A percentile compares a stretch with the other conserved stretches of the same genome.
These are phyloP conservation scores for Gallinago media DNA, from an alignment of 2,113 vertebrate species.

Conservation along the genomic window DNA sequence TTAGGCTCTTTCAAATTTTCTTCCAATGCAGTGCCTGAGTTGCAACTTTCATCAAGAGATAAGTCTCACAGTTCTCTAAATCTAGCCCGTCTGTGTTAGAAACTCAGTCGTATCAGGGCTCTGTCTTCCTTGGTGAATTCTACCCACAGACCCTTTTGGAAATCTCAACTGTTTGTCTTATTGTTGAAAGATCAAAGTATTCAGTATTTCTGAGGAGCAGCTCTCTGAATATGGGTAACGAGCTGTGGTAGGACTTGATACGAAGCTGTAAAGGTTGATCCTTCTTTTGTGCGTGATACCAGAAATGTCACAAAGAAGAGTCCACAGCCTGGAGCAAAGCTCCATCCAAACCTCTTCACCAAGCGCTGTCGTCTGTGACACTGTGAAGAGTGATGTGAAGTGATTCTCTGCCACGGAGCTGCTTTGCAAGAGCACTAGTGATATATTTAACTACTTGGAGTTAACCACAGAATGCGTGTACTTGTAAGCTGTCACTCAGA, in stretches of 20 bases:
- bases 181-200: constrained; percentile 3
- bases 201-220: neutral
- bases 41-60: neutral
- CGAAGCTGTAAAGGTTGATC: neutral
- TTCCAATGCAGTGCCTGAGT: neutral
- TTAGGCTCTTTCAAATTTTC: neutral
- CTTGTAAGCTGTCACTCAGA: constrained; percentile 22
- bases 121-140: neutral
- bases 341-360: neutral
- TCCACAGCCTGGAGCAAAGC: neutral
- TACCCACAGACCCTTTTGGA: neutral
- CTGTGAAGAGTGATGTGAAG: neutral
- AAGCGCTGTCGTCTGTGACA: neutral
- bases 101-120: neutral
- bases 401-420: neutral
- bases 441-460: constrained; percentile 1
- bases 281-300: neutral
- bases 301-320: neutral
- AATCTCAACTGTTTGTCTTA: neutral
- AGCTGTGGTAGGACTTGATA: neutral
- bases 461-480: neutral
- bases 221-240: neutral
- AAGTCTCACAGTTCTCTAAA: neutral
- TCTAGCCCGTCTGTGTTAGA: neutral
- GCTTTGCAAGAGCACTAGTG: neutral